Base-by-base conservation (phyloP, 2,113 vertebrate species). In the Neopipo cinnamomea region DNA sequence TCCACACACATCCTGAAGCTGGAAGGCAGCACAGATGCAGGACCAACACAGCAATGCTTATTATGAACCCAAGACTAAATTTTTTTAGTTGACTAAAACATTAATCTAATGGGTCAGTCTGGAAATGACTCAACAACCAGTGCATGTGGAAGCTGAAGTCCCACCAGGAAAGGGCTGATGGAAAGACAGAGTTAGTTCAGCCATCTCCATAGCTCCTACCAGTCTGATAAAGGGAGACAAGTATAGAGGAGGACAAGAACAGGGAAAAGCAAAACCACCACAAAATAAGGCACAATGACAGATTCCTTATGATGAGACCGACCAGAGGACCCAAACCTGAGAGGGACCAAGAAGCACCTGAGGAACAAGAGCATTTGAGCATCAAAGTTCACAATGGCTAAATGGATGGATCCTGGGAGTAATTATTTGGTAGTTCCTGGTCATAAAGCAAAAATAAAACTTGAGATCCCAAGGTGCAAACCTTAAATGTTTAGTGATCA, bases 31-130 rank as follows among this genome's bases (percentile, higher is more conserved):
- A 16, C 1, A 5, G 25, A 21, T 33, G 47, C 25, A 63, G 20
- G 22, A 73, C 5, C 8, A 16, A 15, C 27, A 22, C 4, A 30
- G 22, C 18, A 37, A 5, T 0, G 0, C 49, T 73, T 55, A 7
- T 58, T 56, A 41, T 35, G 25, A 35, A 24, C 11, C 11, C 15
- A 39, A 50, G 7, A 24, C 10, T 67, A 35, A 35, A 19, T 62
- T 39, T 58, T 15, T 73, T 68, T 39, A 41, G 72, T 31, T 31
- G 24, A 39, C 27, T 73, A 19, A 78, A 84, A 49, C 11, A 2
- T 42, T 28, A 28, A 30, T 21, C 33, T 46, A 12, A 41, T 1
- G 1, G 33, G 6, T 44, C 42, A 62, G 15, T 25, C 37, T 68
- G 72, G 71, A 71, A 87, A 44, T 11, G 6, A 27, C 41, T 72